Conservation (phyloP, 2,888 invertebrate genomes). For the Drosophila maculinotata region DNA sequence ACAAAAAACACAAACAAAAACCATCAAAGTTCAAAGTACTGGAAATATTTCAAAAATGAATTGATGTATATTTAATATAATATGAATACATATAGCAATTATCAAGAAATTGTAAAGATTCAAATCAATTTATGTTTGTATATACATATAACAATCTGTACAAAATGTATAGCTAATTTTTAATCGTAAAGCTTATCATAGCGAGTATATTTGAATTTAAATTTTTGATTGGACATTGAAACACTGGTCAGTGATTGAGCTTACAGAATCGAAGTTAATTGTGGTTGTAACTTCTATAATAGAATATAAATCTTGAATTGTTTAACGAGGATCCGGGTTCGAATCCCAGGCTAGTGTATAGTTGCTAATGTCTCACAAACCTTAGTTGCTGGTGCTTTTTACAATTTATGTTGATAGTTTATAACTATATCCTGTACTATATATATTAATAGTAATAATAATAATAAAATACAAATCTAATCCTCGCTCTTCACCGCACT, state of each 20-base stretch:
- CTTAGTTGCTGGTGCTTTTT: no score
- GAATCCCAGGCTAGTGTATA: no score
- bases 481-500: constrained; percentile 12
- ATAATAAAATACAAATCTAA: constrained; percentile 9
- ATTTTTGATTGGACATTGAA: neutral
- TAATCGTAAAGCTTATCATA: neutral
- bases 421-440: no score
- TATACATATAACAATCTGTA: no score
- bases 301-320: no score
- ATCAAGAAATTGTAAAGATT: no score
- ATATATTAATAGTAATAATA: no score
- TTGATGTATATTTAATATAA: neutral
- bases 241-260: neutral
- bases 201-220: neutral
- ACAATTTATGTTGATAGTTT: no score
- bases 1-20: neutral
- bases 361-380: no score
- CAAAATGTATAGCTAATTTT: neutral
- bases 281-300: no score
- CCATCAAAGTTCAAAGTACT: neutral
- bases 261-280: neutral
- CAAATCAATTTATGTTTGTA: no score
- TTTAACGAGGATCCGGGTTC: no score
- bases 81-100: neutral
- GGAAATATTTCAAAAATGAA: neutral